These are phyloP conservation scores for Zosterops hypoxanthus DNA, from an alignment of 2,113 vertebrate species.

Conservation along the genomic window DNA sequence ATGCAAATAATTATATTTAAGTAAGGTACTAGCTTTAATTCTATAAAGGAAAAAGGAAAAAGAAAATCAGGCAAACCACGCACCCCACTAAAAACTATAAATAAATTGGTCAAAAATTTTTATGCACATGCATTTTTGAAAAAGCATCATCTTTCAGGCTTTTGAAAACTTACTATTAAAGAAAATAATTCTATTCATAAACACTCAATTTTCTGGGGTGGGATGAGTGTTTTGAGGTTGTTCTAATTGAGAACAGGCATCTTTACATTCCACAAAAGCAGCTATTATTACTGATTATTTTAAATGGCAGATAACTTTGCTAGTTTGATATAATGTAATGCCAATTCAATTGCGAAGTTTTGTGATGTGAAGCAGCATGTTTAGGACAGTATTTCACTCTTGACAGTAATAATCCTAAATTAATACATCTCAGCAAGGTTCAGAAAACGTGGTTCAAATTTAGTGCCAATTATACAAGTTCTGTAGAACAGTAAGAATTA, in stretches of 20 bases:
- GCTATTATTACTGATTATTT: constrained; percentile 35
- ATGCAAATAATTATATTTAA: background rate
- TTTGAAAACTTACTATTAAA: background rate
- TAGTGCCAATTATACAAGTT: constrained; percentile 64
- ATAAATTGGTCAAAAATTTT: fast-evolving
- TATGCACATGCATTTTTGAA: background rate
- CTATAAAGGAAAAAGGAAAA: background rate
- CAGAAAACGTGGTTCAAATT: constrained; percentile 73
- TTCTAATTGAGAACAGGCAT: background rate
- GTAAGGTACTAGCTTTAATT: background rate
- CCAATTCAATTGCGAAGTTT: constrained; percentile 60
- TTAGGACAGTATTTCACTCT: constrained; percentile 70
- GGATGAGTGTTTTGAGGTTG: background rate
- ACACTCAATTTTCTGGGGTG: background rate
- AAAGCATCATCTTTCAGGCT: background rate
- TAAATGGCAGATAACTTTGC: constrained; percentile 41
- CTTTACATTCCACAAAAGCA: constrained; percentile 34
- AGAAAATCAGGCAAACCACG: background rate
- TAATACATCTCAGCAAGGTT: constrained; percentile 64
- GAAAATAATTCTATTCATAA: background rate
- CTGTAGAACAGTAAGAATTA: constrained; percentile 70
- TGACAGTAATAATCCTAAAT: constrained; percentile 73
- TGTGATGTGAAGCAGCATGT: constrained; percentile 54
- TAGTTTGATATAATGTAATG: constrained; percentile 39
- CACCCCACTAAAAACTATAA: background rate